Conservation (phyloP, 2,113 vertebrate species). For the Spilogale gracilis region DNA sequence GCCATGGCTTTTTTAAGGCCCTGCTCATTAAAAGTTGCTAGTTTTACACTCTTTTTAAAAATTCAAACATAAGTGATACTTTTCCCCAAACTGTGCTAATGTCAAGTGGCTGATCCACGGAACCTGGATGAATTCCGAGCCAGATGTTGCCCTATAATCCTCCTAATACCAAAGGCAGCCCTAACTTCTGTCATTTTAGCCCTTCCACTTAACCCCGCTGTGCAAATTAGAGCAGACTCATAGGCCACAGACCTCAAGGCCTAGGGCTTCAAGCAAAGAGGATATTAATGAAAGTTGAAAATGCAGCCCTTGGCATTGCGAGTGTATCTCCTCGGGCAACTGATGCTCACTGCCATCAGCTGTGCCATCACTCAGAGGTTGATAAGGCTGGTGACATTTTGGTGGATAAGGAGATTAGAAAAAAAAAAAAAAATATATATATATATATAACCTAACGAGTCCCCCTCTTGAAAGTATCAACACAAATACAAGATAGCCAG, state of each 20-base stretch:
- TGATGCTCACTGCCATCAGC: slow-evolving; percentile 54
- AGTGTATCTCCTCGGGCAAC: slow-evolving; percentile 60
- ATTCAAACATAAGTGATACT: slow-evolving; percentile 53
- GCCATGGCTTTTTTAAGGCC: slow-evolving; percentile 68
- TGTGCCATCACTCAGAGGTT: neutral
- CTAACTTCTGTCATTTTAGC: slow-evolving; percentile 70
- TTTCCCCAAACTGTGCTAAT: slow-evolving; percentile 43
- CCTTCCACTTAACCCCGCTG: slow-evolving; percentile 70
- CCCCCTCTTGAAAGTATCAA: slow-evolving; percentile 4
- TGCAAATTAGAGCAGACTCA: slow-evolving; percentile 73
- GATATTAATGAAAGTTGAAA: slow-evolving; percentile 77
- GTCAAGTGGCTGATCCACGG: slow-evolving; percentile 37
- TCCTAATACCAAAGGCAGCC: slow-evolving; percentile 62
- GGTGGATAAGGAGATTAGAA: neutral
- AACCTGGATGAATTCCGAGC: slow-evolving; percentile 3
- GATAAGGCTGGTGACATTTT: slow-evolving; percentile 46
- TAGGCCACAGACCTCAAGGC: slow-evolving; percentile 64
- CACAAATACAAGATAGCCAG: neutral
- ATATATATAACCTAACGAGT: neutral
- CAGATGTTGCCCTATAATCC: slow-evolving; percentile 70
- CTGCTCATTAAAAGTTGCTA: slow-evolving; percentile 78
- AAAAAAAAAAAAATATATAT: neutral
- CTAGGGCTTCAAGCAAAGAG: slow-evolving; percentile 63
- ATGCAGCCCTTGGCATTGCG: slow-evolving; percentile 59
- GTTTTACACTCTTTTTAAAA: slow-evolving; percentile 52